Conservation (phyloP, 2,888 invertebrate genomes). For the Aspidiotus rigidus region DNA sequence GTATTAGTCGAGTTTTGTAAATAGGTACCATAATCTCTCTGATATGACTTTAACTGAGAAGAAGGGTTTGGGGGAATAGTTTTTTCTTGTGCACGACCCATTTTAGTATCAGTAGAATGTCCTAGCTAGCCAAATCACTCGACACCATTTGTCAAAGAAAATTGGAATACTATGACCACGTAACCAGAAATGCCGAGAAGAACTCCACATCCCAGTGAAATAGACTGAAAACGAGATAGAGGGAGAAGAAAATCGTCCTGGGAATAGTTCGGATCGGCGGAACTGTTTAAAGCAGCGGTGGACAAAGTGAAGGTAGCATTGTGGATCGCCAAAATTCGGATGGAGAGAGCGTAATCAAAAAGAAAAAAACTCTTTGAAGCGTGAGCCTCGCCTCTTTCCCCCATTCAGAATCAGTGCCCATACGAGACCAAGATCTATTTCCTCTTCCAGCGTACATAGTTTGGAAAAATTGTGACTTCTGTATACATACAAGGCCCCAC, state of each 20-base stretch:
- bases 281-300: not conserved
- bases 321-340: not conserved
- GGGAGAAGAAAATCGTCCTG: not conserved
- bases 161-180: no score
- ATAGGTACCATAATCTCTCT: no score
- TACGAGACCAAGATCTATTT: no score
- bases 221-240: not conserved
- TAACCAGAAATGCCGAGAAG: not conserved
- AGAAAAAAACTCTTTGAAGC: not conserved
- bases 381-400: no score
- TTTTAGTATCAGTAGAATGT: not conserved
- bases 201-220: not conserved
- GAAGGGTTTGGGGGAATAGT: no score
- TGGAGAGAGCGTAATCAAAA: not conserved
- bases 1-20: no score
- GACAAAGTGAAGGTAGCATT: not conserved
- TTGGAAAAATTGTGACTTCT: no score
- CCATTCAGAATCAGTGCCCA: no score
- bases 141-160: not conserved
- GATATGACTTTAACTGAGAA: no score
- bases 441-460: no score
- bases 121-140: not conserved
- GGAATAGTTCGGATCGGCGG: not conserved
- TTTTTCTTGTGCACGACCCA: no score
- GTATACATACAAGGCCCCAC: no score